Percentiles rank a stretch among this genome's conserved stretches.
Conservation (phyloP, 1,140 invertebrate species). For the Helicoverpa zea region DNA sequence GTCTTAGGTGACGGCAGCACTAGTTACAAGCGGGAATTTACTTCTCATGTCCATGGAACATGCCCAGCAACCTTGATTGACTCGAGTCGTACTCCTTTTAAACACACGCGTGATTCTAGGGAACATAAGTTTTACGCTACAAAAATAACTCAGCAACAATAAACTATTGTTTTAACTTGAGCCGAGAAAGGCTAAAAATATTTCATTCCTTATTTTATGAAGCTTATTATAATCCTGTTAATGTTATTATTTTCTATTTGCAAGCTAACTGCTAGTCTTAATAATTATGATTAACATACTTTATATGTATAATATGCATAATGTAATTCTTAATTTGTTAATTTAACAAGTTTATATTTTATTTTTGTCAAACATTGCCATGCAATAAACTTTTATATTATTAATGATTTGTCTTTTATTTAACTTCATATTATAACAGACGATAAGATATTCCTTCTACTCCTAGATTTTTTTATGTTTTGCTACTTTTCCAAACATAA, state of each 20-base stretch:
- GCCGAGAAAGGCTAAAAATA: slow-evolving; percentile 49
- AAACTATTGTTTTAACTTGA: slow-evolving; percentile 29
- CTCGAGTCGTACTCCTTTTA: slow-evolving; percentile 91
- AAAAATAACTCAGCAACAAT: slow-evolving; percentile 76
- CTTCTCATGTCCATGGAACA: slow-evolving; percentile 89
- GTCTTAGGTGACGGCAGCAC: slow-evolving; percentile 90
- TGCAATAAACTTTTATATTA: slow-evolving; percentile 81
- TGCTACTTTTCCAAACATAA: too few relatives aligned
- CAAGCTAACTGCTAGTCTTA: slow-evolving; percentile 72
- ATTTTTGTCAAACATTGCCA: slow-evolving; percentile 80
- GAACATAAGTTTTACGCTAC: slow-evolving; percentile 94
- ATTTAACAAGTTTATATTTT: slow-evolving; percentile 59
- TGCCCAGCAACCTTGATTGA: slow-evolving; percentile 93
- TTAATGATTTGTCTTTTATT: slow-evolving; percentile 57
- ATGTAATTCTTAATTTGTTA: slow-evolving; percentile 56
- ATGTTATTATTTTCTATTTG: slow-evolving; percentile 43
- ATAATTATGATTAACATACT: slow-evolving; percentile 65
- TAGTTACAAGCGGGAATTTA: slow-evolving; percentile 93
- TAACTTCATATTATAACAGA: too few relatives aligned
- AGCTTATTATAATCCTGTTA: slow-evolving; percentile 47
- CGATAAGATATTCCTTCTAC: too few relatives aligned
- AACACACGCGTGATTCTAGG: slow-evolving; percentile 93
- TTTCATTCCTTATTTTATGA: slow-evolving; percentile 69
- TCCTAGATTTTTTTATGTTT: too few relatives aligned
- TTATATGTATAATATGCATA: slow-evolving; percentile 63